A percentile compares a stretch with the other conserved stretches of the same genome.
These are phyloP conservation scores for Himantopus leucocephalus DNA, from an alignment of 2,113 vertebrate species.

Conservation along the genomic window DNA sequence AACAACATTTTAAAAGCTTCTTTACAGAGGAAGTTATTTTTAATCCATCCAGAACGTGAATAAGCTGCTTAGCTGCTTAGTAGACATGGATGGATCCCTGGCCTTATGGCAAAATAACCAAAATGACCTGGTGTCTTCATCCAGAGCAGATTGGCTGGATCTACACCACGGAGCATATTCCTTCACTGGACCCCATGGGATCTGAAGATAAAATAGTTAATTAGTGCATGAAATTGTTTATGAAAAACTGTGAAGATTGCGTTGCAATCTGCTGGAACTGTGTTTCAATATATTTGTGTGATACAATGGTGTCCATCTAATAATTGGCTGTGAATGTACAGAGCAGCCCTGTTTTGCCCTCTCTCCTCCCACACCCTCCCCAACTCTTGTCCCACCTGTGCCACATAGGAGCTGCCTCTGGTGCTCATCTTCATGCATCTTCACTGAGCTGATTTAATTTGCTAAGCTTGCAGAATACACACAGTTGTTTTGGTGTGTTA, in stretches of 20 bases:
- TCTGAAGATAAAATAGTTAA: background rate
- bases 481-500: background rate
- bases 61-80: background rate
- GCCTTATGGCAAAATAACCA: background rate
- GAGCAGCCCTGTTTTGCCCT: accelerated
- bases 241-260: background rate
- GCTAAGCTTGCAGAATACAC: background rate
- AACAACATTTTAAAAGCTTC: background rate
- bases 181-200: background rate
- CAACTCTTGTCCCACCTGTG: background rate
- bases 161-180: background rate
- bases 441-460: background rate
- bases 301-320: background rate
- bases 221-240: background rate
- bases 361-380: background rate
- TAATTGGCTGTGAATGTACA: background rate
- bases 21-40: background rate
- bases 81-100: background rate
- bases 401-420: background rate
- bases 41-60: background rate
- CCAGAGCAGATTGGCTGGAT: background rate
- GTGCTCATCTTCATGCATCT: accelerated
- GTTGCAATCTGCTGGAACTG: background rate
- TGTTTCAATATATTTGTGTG: background rate
- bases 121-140: background rate